Percentiles rank a stretch among this genome's conserved stretches.
Evolutionary conservation across 1,140 invertebrate genomes (phyloP).

Genomic region (Sycophila sp.): DNA sequence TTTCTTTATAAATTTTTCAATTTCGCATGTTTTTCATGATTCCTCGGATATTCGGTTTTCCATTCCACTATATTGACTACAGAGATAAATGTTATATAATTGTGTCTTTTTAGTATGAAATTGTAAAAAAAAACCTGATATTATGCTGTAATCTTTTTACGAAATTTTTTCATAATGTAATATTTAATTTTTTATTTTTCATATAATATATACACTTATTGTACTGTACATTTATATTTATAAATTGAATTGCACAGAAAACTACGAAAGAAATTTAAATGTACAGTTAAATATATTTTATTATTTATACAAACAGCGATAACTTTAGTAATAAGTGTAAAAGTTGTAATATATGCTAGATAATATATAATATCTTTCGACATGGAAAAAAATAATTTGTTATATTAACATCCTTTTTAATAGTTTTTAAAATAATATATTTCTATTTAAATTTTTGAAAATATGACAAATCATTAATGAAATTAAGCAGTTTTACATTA

Average conservation of each 20-base stretch:
- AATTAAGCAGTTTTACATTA: too few relatives aligned
- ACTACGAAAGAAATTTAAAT: not conserved
- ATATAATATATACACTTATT: slow-evolving; percentile 6
- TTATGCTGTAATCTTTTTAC: too few relatives aligned
- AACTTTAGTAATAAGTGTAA: slow-evolving; percentile 2
- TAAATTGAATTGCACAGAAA: slow-evolving; percentile 17
- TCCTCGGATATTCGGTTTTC: too few relatives aligned
- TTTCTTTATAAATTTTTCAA: too few relatives aligned
- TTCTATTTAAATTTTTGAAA: slow-evolving; percentile 1
- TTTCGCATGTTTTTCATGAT: too few relatives aligned
- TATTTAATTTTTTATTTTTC: slow-evolving; percentile 32
- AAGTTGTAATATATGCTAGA: slow-evolving; percentile 28
- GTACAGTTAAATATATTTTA: slow-evolving; percentile 27
- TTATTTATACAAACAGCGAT: slow-evolving; percentile 29
- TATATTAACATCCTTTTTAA: too few relatives aligned
- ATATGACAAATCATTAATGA: not conserved
- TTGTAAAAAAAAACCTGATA: not conserved
- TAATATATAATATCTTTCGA: too few relatives aligned
- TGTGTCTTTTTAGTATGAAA: not conserved
- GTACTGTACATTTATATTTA: slow-evolving; percentile 34
- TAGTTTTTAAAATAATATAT: too few relatives aligned
- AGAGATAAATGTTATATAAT: not conserved
- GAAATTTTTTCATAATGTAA: slow-evolving; percentile 6
- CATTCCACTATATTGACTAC: not conserved
- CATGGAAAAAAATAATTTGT: too few relatives aligned